Percentiles rank a stretch among this genome's conserved stretches.
phyloP scores from a whole-genome alignment of 2,797 vertebrate genomes.

The Enteromius treurensis region DNA sequence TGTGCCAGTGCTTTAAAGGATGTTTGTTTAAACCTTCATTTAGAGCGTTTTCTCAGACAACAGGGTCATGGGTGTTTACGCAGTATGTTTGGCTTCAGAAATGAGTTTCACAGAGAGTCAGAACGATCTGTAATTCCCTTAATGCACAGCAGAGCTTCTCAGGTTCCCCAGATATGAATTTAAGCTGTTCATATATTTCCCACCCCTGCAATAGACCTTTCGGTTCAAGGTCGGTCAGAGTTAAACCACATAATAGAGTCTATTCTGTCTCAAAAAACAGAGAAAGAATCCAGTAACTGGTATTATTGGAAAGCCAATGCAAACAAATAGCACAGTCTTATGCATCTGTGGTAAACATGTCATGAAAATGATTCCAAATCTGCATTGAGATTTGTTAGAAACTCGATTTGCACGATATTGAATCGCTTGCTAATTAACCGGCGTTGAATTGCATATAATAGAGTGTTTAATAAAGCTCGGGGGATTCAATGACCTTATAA shows the following conservation, averaged over 20 bases:
- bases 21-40: constrained; percentile 38
- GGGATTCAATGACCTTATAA: constrained; percentile 42
- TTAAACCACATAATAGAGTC: constrained; percentile 34
- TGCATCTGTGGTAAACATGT: constrained; percentile 25
- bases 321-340: constrained; percentile 26
- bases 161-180: constrained; percentile 42
- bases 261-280: constrained; percentile 8
- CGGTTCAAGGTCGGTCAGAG: constrained; percentile 39
- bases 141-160: constrained; percentile 36
- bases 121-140: constrained; percentile 31
- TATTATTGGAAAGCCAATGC: constrained; percentile 41
- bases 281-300: constrained; percentile 16
- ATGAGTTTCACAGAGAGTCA: constrained; percentile 40
- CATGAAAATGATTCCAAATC: neutral
- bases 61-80: constrained; percentile 46
- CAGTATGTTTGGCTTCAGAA: constrained; percentile 35
- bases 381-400: neutral
- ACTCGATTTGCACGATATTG: neutral
- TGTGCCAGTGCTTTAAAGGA: constrained; percentile 12
- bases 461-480: constrained; percentile 36
- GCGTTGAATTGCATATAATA: constrained; percentile 22
- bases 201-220: constrained; percentile 26
- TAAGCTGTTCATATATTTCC: constrained; percentile 44
- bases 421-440: constrained; percentile 39
- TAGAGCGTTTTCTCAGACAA: constrained; percentile 38